A percentile compares a stretch with the other conserved stretches of the same genome.
Conservation (phyloP, 2,888 invertebrate genomes). For the Deroplatys truncata region DNA sequence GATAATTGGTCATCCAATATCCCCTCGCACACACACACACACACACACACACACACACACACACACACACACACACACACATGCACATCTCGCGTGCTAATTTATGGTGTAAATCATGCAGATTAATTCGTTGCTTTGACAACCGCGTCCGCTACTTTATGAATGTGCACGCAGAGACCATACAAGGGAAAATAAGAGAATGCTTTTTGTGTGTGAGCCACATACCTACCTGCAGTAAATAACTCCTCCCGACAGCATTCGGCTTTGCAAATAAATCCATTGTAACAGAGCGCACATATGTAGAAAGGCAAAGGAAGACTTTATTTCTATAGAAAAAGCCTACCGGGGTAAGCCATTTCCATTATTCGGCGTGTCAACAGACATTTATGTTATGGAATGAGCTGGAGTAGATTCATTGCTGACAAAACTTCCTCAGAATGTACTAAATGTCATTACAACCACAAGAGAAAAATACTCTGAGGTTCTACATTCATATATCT, state of each 20-base stretch:
- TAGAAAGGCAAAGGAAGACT: neutral
- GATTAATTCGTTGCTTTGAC: conserved; percentile 11
- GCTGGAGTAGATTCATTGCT: no score
- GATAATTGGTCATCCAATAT: neutral
- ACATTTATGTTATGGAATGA: no score
- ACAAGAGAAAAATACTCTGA: no score
- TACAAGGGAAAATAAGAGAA: neutral
- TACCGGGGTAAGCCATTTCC: no score
- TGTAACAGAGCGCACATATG: neutral
- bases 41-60: neutral
- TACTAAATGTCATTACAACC: no score
- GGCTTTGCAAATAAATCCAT: neutral
- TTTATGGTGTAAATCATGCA: conserved; percentile 10
- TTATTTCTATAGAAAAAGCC: no score
- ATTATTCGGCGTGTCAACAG: no score
- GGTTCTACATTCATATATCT: no score
- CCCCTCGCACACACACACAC: neutral
- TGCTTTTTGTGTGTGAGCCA: neutral
- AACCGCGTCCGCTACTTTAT: neutral
- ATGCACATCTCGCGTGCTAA: neutral
- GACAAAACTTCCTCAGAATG: no score
- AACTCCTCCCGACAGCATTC: neutral
- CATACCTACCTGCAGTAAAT: neutral
- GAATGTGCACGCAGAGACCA: neutral
- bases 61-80: neutral